phyloP scores from a whole-genome alignment of 2,113 vertebrate species.

The Psittacus erithacus region DNA sequence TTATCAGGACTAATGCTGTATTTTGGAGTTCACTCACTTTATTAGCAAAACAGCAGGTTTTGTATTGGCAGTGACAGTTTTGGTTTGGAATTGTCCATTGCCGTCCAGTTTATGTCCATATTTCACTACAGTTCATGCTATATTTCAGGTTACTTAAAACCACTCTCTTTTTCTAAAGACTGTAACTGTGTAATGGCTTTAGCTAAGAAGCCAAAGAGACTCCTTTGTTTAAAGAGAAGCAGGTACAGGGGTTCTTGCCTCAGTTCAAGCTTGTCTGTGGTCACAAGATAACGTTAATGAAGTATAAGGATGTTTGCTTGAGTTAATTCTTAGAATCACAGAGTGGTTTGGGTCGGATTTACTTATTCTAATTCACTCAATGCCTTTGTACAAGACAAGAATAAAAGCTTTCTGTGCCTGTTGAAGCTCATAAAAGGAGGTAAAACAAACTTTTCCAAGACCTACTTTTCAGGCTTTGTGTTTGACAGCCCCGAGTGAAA shows the following conservation, averaged over 20 bases:
- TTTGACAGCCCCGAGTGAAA: not conserved
- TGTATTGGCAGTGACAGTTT: not conserved
- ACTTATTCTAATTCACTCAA: not conserved
- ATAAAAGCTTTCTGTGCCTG: not conserved
- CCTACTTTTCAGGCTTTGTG: not conserved
- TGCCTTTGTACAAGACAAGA: not conserved
- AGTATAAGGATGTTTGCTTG: not conserved
- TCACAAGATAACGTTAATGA: not conserved
- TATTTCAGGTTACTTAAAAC: not conserved
- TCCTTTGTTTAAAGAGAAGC: not conserved
- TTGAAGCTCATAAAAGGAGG: not conserved
- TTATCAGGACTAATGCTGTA: not conserved
- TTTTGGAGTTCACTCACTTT: not conserved
- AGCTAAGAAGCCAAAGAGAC: not conserved
- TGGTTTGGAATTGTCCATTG: not conserved
- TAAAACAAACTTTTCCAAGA: not conserved
- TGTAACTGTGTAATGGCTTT: not conserved
- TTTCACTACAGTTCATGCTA: not conserved
- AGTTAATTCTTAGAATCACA: not conserved
- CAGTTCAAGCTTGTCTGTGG: not conserved
- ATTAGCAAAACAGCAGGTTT: not conserved
- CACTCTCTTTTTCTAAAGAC: not conserved
- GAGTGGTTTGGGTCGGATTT: not conserved
- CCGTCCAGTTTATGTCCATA: not conserved
- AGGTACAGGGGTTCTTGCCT: not conserved